Conservation (phyloP, 2,888 invertebrate species). For the Aquatica leii region DNA sequence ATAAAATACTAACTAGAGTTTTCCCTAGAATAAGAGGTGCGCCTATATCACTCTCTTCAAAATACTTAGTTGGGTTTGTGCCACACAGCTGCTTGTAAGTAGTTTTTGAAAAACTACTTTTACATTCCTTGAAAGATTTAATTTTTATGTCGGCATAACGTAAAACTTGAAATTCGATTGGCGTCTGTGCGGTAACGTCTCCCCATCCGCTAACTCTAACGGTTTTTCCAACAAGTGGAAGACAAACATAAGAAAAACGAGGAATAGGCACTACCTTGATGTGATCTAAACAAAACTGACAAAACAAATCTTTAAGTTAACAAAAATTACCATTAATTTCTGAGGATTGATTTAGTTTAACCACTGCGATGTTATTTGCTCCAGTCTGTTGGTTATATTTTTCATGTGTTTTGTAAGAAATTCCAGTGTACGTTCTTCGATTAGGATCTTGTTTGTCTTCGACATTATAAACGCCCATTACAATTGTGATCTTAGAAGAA, state of each 20-base stretch:
- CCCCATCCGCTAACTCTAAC: constrained; percentile 12
- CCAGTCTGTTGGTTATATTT: background rate
- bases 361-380: constrained; percentile 1
- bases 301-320: background rate
- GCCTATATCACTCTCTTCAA: background rate
- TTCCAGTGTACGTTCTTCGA: background rate
- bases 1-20: background rate
- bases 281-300: background rate
- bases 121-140: background rate
- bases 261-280: background rate
- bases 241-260: background rate
- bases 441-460: background rate
- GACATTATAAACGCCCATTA: background rate
- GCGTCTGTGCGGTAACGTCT: background rate
- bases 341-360: background rate
- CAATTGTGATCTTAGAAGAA: background rate
- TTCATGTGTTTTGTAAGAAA: background rate
- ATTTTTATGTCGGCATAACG: background rate
- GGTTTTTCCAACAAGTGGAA: background rate
- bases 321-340: constrained; percentile 1
- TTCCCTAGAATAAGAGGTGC: background rate
- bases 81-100: background rate
- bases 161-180: background rate
- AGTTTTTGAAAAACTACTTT: background rate
- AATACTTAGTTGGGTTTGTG: background rate